These are phyloP conservation scores for Zaprionus bogoriensis DNA, from an alignment of 2,888 invertebrate genomes.

Conservation along the genomic window DNA sequence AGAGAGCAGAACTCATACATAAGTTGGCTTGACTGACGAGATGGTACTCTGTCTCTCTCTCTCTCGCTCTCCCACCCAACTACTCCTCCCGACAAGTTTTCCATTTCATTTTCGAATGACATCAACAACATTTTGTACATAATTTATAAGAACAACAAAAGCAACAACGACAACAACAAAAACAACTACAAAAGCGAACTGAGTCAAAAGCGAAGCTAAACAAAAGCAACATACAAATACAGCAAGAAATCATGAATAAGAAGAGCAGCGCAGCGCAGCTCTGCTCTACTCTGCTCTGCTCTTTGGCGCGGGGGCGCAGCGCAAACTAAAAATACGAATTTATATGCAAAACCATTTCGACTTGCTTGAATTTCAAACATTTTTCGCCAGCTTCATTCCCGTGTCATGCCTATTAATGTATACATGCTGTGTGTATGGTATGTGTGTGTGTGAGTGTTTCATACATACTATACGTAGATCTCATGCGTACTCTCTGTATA, in stretches of 20 bases:
- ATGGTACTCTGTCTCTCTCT: neutral
- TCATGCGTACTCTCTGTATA: too few relatives aligned
- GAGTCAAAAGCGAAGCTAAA: constrained; percentile 16
- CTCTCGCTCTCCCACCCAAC: neutral
- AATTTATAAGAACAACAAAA: constrained; percentile 44
- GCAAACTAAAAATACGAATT: constrained; percentile 59
- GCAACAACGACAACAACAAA: constrained; percentile 19
- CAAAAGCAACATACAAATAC: constrained; percentile 33
- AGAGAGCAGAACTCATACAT: too few relatives aligned
- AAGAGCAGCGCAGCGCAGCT: constrained; percentile 37
- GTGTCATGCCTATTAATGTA: constrained; percentile 41
- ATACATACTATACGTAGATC: too few relatives aligned
- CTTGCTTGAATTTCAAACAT: constrained; percentile 64
- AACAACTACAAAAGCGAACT: constrained; percentile 20
- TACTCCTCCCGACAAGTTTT: constrained; percentile 17
- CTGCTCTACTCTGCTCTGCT: neutral
- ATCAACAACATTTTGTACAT: constrained; percentile 62
- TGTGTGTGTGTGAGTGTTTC: constrained; percentile 7
- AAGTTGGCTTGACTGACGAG: too few relatives aligned
- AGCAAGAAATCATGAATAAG: constrained; percentile 48
- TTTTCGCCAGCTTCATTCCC: constrained; percentile 52
- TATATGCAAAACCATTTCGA: constrained; percentile 65
- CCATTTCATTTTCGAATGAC: constrained; percentile 47
- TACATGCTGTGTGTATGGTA: neutral
- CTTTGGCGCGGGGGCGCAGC: constrained; percentile 17